Conservation (phyloP, 2,888 invertebrate species). For the Lymantria dispar region DNA sequence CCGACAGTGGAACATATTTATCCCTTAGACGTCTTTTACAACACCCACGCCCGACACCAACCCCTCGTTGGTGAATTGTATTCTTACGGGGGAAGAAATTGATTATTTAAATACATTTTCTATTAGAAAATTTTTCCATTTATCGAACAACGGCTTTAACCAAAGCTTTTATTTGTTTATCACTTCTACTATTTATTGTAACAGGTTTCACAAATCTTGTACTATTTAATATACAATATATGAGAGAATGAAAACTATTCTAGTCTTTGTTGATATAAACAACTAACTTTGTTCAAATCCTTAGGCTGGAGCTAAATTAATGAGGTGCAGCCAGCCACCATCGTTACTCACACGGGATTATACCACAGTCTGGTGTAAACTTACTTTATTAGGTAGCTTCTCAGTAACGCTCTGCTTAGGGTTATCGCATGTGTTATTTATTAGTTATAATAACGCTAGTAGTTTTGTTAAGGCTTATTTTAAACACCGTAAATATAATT, state of each 20-base stretch:
- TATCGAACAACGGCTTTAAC: no score
- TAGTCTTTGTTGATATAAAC: constrained; percentile 53
- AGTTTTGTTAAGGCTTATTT: no score
- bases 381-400: constrained; percentile 43
- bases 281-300: constrained; percentile 69
- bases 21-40: no score
- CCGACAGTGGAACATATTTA: no score
- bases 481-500: no score
- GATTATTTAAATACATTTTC: no score
- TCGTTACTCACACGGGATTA: constrained; percentile 63
- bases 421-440: neutral
- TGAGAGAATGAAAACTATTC: neutral
- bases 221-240: neutral
- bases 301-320: constrained; percentile 58
- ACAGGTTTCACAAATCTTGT: neutral
- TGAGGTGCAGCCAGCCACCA: constrained; percentile 46
- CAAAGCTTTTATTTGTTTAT: no score
- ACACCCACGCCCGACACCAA: no score
- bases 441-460: no score
- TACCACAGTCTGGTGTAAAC: constrained; percentile 51
- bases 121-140: no score
- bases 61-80: no score
- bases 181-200: neutral
- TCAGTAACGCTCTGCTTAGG: constrained; percentile 13
- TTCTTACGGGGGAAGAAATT: no score